These are phyloP conservation scores for Pherbina coryleti DNA, from an alignment of 2,888 invertebrate genomes.

Conservation along the genomic window DNA sequence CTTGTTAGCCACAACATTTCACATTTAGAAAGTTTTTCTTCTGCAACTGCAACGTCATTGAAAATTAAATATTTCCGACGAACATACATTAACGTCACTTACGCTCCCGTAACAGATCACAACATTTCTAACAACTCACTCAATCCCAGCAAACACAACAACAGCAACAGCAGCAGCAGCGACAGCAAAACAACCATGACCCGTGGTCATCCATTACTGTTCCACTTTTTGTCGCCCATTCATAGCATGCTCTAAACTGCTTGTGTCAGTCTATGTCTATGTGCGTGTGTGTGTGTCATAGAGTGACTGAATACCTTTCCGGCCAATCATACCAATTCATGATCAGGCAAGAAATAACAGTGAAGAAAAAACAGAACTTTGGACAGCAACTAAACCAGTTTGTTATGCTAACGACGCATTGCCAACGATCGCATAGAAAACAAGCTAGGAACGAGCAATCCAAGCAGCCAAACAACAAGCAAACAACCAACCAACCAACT, in stretches of 20 bases:
- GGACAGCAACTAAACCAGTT: constrained; percentile 26
- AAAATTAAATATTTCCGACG: constrained; percentile 58
- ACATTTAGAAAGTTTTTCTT: constrained; percentile 11
- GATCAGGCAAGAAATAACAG: not conserved
- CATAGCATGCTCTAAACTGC: constrained; percentile 7
- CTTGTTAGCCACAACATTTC: not conserved
- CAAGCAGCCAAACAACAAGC: not conserved
- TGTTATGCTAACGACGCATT: constrained; percentile 31
- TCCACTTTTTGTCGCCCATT: constrained; percentile 52
- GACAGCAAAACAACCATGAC: constrained; percentile 55
- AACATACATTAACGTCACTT: constrained; percentile 64
- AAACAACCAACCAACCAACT: not conserved
- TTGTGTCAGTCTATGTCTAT: not conserved
- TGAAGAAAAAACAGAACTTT: not conserved
- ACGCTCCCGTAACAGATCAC: constrained; percentile 48
- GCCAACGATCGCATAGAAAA: not conserved
- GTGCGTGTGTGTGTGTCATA: not conserved
- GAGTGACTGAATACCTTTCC: constrained; percentile 28
- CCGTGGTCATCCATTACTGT: constrained; percentile 65
- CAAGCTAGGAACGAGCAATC: not conserved
- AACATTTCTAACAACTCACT: constrained; percentile 64
- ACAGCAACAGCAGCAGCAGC: constrained; percentile 3
- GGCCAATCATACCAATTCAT: constrained; percentile 21
- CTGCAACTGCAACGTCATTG: constrained; percentile 29
- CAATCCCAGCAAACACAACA: constrained; percentile 47